phyloP scores from a whole-genome alignment of 1,140 invertebrate genomes.

The Drosophila triauraria region DNA sequence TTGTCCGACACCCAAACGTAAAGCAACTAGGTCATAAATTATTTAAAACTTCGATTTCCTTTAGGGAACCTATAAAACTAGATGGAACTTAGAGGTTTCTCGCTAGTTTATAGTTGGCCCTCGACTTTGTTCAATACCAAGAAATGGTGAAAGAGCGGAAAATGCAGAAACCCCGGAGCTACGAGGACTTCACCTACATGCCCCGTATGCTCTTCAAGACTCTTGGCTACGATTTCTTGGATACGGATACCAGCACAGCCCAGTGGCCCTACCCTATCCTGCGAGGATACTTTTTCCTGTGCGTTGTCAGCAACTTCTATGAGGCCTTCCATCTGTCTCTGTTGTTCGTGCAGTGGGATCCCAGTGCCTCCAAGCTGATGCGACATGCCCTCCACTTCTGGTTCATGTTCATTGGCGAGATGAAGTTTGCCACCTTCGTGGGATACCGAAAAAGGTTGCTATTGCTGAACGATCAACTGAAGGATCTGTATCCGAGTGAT shows the following conservation, averaged over 20 bases:
- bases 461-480: neutral
- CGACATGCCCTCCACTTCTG: neutral
- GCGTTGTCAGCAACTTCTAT: neutral
- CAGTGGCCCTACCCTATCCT: neutral
- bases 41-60: neutral
- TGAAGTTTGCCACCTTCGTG: constrained; percentile 1
- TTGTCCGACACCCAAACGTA: neutral
- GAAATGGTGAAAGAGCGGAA: neutral
- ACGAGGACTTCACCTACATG: constrained; percentile 49
- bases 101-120: neutral
- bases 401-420: constrained; percentile 6
- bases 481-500: constrained; percentile 31
- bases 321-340: neutral
- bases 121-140: neutral
- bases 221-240: constrained; percentile 5
- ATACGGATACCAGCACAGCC: neutral
- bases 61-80: neutral
- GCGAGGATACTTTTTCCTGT: constrained; percentile 1
- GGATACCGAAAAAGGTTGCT: neutral
- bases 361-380: neutral
- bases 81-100: neutral
- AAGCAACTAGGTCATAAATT: neutral
- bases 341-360: neutral
- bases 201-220: neutral
- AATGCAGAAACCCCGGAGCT: constrained; percentile 10